phyloP scores from a whole-genome alignment of 2,888 invertebrate genomes.

The Tetanocera ferruginea region DNA sequence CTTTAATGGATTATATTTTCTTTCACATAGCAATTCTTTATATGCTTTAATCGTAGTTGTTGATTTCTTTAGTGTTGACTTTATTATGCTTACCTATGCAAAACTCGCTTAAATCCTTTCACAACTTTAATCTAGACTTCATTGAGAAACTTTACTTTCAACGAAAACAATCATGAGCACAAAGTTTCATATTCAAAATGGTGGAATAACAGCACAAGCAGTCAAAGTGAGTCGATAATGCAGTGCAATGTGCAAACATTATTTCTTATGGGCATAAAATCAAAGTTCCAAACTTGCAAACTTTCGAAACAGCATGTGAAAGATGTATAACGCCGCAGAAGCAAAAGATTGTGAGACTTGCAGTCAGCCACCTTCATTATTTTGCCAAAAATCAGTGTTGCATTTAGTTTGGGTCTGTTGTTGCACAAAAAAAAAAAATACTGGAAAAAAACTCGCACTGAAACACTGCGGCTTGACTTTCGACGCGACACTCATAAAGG shows the following conservation, averaged over 20 bases:
- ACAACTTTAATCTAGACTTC: constrained; percentile 24
- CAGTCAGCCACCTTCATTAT: no score
- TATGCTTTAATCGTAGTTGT: no score
- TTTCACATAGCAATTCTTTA: no score
- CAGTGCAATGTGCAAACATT: constrained; percentile 43
- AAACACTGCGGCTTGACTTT: no score
- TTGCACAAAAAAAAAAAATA: no score
- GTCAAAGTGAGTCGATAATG: constrained; percentile 41
- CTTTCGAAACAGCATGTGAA: neutral
- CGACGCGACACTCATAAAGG: no score
- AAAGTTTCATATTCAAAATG: constrained; percentile 37
- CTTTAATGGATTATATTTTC: no score
- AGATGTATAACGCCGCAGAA: neutral
- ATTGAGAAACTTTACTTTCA: constrained; percentile 15
- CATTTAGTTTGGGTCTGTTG: no score
- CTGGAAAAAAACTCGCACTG: no score
- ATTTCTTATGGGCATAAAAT: constrained; percentile 46
- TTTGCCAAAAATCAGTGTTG: no score
- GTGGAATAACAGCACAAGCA: constrained; percentile 13
- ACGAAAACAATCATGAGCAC: constrained; percentile 10
- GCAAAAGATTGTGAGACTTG: neutral
- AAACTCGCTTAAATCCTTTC: neutral
- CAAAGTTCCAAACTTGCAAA: constrained; percentile 41
- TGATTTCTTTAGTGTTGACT: neutral
- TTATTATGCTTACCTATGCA: neutral